These are phyloP conservation scores for Megathymus violae DNA, from an alignment of 1,140 invertebrate species.

Conservation along the genomic window DNA sequence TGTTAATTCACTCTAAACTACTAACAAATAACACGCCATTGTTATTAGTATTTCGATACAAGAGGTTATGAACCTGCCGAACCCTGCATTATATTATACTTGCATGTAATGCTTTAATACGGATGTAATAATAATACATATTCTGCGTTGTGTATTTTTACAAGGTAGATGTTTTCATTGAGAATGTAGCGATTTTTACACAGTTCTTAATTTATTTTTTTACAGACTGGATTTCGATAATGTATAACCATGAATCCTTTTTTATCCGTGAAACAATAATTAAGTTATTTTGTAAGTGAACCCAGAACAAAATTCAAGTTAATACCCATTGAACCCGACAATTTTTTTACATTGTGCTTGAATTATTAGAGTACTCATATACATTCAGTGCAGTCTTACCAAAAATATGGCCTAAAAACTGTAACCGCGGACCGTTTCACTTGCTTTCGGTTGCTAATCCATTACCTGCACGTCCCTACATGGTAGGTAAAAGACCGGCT, in stretches of 20 bases:
- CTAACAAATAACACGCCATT: slow-evolving; percentile 23
- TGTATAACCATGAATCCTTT: background rate
- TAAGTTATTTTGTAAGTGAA: background rate
- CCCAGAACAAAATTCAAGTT: background rate
- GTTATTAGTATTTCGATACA: slow-evolving; percentile 25
- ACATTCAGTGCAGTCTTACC: too few relatives aligned
- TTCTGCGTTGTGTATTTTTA: slow-evolving; percentile 24
- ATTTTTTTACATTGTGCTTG: too few relatives aligned
- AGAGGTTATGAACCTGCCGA: slow-evolving; percentile 22
- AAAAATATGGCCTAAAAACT: too few relatives aligned
- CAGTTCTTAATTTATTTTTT: slow-evolving; percentile 24
- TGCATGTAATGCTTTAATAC: slow-evolving; percentile 25
- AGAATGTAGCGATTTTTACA: slow-evolving; percentile 26
- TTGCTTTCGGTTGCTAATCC: too few relatives aligned
- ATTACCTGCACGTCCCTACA: too few relatives aligned
- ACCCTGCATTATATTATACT: slow-evolving; percentile 11
- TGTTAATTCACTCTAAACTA: slow-evolving; percentile 8
- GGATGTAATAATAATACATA: slow-evolving; percentile 10
- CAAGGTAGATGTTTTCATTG: slow-evolving; percentile 14
- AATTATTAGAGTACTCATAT: too few relatives aligned
- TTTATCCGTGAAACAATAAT: background rate
- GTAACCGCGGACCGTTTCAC: too few relatives aligned
- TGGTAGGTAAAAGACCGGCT: too few relatives aligned
- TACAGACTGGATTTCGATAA: slow-evolving; percentile 16
- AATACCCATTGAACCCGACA: background rate